Conservation (phyloP, 2,888 invertebrate species). For the Euphydryas editha region DNA sequence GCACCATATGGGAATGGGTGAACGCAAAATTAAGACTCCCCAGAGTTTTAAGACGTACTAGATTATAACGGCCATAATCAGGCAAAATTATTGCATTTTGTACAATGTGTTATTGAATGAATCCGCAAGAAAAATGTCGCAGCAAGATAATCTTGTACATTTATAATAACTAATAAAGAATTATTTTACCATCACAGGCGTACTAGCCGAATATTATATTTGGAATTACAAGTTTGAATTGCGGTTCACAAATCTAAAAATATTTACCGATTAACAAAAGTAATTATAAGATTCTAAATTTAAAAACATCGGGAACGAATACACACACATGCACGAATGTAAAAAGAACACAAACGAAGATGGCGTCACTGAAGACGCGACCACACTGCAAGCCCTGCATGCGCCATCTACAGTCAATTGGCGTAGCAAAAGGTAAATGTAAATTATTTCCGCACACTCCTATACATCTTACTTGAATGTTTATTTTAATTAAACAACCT, state of each 20-base stretch:
- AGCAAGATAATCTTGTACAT: too few relatives aligned
- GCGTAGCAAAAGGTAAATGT: conserved; percentile 71
- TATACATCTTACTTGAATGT: conserved; percentile 36
- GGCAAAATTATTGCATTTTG: too few relatives aligned
- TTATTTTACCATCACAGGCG: too few relatives aligned
- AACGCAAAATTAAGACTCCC: conserved; percentile 52
- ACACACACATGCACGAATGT: conserved; percentile 41
- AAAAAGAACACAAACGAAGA: conserved; percentile 59
- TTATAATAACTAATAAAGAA: too few relatives aligned
- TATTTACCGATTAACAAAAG: conserved; percentile 3
- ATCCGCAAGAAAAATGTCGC: too few relatives aligned
- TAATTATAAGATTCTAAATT: conserved; percentile 12
- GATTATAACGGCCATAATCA: conserved; percentile 29
- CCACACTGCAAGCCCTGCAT: conserved; percentile 74
- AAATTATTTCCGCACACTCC: conserved; percentile 42
- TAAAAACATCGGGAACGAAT: conserved; percentile 39
- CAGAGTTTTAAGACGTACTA: conserved; percentile 2
- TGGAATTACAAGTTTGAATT: not conserved
- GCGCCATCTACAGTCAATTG: conserved; percentile 79
- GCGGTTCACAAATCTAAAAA: not conserved
- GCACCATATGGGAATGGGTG: conserved; percentile 62
- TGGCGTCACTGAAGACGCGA: conserved; percentile 67
- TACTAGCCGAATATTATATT: too few relatives aligned
- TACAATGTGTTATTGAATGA: not conserved
- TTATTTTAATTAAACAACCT: conserved; percentile 25